Evolutionary conservation across 2,113 vertebrate species (phyloP), one percentile per base, ranked within the genome.

Genomic region (Tenrec ecaudatus): DNA sequence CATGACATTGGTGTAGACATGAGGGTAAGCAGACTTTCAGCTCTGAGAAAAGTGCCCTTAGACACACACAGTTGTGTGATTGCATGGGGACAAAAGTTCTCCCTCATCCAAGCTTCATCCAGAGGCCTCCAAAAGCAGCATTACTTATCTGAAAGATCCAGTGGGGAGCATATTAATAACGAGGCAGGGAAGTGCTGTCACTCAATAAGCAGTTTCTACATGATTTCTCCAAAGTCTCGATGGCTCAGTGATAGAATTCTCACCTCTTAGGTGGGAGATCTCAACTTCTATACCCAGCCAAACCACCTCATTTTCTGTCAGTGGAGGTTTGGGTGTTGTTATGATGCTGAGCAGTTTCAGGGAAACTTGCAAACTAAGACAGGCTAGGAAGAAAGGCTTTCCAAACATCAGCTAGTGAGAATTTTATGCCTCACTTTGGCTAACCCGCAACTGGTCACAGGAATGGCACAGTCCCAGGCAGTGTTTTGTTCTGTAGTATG

Each of bases 81-180:
- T 3, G 1, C 38, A 23, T 31, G 27, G 53, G 29, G 60, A 82
- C 31, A 4, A 27, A 36, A 17, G 2, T 10, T n/a, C 20, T 85
- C 3, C 38, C 17, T 19, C 47, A 9, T n/a, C 31, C 11, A 1
- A 14, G 25, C 1, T 36, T 27, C 68, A 47, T 10, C 33, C 60
- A 2, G 0, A 0, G 2, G 16, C 20, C 47, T 31, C 10, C 19
- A 31, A 23, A 11, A 1, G 33, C 6, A 22, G 19, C 0, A 3
- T 1, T 2, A 0, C 14, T 66, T 57, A 9, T 23, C 38, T 43
- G 19, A 12, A 22, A 10, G 2, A 14, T 6, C 38, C 38, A 12
- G 15, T 0, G 1, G 10, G 25, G 6, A 22, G 2, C 2, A 7
- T 4, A 23, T n/a, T 3, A 3, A 23, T 60, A 57, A 15, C 6